Conservation (phyloP, 2,888 invertebrate genomes). For the Polylopha cassiicola region DNA sequence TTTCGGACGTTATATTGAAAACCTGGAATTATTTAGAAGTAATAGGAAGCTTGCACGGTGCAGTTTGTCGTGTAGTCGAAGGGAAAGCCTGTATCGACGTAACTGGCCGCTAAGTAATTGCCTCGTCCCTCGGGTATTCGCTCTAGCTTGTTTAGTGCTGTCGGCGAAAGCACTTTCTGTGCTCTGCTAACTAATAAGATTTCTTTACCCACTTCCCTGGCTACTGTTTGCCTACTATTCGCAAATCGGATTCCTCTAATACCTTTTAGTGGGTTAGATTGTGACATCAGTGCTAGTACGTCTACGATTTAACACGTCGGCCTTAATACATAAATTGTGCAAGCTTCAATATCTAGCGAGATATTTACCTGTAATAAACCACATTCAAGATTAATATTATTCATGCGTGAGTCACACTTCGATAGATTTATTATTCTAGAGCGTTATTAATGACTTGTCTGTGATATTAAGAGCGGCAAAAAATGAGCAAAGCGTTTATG, state of each 20-base stretch:
- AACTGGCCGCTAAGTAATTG: conserved; percentile 64
- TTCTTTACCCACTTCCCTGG: conserved; percentile 30
- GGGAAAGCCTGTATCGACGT: conserved; percentile 47
- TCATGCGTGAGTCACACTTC: conserved; percentile 2
- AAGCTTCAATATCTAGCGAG: not conserved
- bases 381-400: conserved; percentile 1
- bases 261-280: no score
- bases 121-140: conserved; percentile 45
- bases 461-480: no score
- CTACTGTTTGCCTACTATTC: conserved; percentile 13
- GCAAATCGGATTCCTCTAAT: conserved; percentile 9
- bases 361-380: conserved; percentile 4
- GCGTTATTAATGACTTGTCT: conserved; percentile 15
- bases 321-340: conserved; percentile 8
- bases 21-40: conserved; percentile 1
- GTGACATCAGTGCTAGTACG: not conserved
- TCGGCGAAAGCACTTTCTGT: conserved; percentile 46
- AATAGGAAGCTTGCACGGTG: conserved; percentile 13
- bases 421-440: conserved; percentile 11
- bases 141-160: conserved; percentile 45
- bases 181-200: conserved; percentile 46
- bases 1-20: no score
- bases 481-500: no score
- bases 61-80: conserved; percentile 14
- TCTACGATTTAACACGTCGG: conserved; percentile 4